phyloP scores from a whole-genome alignment of 2,797 vertebrate species.

The Hypotaenidia okinawae region DNA sequence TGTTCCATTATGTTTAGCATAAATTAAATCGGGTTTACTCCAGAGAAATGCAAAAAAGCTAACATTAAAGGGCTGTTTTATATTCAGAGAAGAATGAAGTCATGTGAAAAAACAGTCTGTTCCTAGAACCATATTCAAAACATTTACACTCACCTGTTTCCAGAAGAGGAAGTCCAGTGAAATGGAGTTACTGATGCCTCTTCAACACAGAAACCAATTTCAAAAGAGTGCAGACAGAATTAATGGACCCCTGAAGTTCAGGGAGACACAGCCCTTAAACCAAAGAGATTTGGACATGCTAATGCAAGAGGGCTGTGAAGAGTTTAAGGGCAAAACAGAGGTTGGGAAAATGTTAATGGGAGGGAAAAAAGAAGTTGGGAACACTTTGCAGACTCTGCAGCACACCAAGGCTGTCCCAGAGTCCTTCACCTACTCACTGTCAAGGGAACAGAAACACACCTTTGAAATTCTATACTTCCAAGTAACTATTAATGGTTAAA shows the following conservation, averaged over 20 bases:
- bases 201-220: constrained; percentile 25
- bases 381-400: neutral
- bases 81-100: constrained; percentile 31
- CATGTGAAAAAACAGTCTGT: neutral
- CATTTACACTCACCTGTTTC: constrained; percentile 3
- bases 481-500: neutral
- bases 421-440: neutral
- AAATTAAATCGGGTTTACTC: constrained; percentile 50
- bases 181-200: neutral
- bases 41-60: constrained; percentile 37
- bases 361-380: neutral
- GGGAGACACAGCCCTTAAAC: neutral
- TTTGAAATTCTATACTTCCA: neutral
- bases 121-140: constrained; percentile 5
- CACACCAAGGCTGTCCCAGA: neutral
- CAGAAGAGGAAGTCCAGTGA: neutral
- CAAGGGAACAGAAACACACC: neutral
- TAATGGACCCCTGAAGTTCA: neutral
- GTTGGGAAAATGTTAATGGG: neutral
- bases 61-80: constrained; percentile 21
- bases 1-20: constrained; percentile 41
- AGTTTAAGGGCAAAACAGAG: constrained; percentile 6
- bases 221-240: neutral
- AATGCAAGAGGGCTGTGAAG: neutral
- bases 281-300: neutral